Base-by-base conservation (phyloP, 2,888 invertebrate species). In the Amorpha juglandis region DNA sequence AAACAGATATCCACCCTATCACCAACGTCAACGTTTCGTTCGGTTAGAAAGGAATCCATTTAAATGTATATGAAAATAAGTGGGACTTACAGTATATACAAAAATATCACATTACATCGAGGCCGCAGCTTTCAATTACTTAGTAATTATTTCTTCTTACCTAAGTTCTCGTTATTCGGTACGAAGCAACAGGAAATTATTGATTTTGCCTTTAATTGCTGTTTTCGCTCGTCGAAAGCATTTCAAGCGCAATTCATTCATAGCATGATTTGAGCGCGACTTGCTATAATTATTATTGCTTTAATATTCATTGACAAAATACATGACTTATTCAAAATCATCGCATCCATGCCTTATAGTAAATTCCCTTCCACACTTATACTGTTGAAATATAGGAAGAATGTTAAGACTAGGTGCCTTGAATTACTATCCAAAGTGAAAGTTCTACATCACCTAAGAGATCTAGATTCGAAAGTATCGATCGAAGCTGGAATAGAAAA, bases 51-150 rank as follows among this genome's bases (percentile, higher is more conserved):
- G 84, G 83, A 92, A 90, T 87, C 90, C 89, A 90, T 92, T 92
- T 91, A 92, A 92, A 93, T 91, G 91, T 93, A 85, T 92, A 92
- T 86, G 93, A 93, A 93, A 93, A 93, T 92, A 92, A 93, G 87
- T 91, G 87, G 89, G 91, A 91, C 93, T 93, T 92, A 93, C 91
- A 92, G 90, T 92, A 92, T 93, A 91, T 93, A 93, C 93, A 93
- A 92, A 93, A 92, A 93, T 93, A 93, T 93, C 93, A 93, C 93
- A 93, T 91, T 91, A 92, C 90, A 91, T 92, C 91, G 92, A 93
- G 93, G 93, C 93, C 93, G 93, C 93, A 92, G 92, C 93, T 92
- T 93, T 91, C 90, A 90, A 82, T 90, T 87, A 86, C 90, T 92
- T 90, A 92, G 86, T 90, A 81, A 88, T 87, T 89, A 90, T 80